Evolutionary conservation across 2,113 vertebrate species (phyloP).

Genomic region (Microcebus ravelobensis): DNA sequence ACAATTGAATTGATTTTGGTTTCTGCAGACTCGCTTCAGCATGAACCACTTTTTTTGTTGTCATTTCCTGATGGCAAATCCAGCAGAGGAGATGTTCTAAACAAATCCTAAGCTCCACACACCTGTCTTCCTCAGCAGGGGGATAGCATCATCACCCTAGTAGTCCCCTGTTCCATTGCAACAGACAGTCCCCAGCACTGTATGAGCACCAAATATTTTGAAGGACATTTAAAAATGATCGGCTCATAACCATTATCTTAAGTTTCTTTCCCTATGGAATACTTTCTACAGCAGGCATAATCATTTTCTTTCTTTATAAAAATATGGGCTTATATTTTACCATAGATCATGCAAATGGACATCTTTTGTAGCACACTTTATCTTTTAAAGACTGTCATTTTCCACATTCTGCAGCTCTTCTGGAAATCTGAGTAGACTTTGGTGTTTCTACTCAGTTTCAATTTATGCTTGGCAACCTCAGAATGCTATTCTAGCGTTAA

Average conservation of each 20-base stretch:
- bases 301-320: not conserved
- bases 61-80: not conserved
- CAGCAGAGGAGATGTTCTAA: not conserved
- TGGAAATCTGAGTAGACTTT: not conserved
- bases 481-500: slow-evolving; percentile 37
- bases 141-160: rapidly evolving
- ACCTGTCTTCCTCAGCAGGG: not conserved
- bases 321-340: not conserved
- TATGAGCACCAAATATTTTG: not conserved
- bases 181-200: not conserved
- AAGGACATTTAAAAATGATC: slow-evolving; percentile 4
- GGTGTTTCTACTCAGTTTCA: not conserved
- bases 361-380: not conserved
- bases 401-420: not conserved
- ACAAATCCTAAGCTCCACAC: not conserved
- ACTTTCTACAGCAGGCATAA: not conserved
- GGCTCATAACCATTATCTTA: not conserved
- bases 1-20: not conserved
- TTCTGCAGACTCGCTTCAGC: not conserved
- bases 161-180: not conserved
- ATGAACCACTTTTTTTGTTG: not conserved
- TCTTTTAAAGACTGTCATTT: slow-evolving; percentile 10
- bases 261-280: not conserved
- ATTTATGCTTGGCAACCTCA: not conserved
- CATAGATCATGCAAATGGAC: not conserved